These are phyloP conservation scores for Acleris emargana DNA, from an alignment of 2,888 invertebrate species.

Conservation along the genomic window DNA sequence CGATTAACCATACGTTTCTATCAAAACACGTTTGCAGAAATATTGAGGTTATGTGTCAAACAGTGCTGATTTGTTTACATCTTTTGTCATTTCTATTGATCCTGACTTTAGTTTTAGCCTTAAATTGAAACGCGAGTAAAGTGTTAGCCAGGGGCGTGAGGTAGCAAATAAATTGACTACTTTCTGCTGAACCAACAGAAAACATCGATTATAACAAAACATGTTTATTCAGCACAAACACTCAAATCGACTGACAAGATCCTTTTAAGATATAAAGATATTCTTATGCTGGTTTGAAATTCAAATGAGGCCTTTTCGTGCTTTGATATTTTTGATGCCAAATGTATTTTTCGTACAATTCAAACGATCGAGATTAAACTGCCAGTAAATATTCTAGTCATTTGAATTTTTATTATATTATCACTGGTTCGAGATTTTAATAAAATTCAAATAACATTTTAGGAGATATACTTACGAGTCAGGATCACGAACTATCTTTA, in stretches of 20 bases:
- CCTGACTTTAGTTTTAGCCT: too few relatives aligned
- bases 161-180: too few relatives aligned
- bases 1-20: too few relatives aligned
- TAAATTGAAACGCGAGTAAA: too few relatives aligned
- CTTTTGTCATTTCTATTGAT: too few relatives aligned
- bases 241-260: neutral
- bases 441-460: too few relatives aligned
- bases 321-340: slow-evolving; percentile 2
- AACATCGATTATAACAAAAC: neutral
- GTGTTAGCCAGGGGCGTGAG: too few relatives aligned
- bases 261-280: slow-evolving; percentile 3
- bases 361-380: neutral
- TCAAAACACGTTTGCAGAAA: too few relatives aligned
- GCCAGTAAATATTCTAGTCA: neutral
- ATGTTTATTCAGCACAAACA: neutral
- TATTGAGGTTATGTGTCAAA: too few relatives aligned
- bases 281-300: slow-evolving; percentile 4
- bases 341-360: slow-evolving; percentile 1
- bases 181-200: neutral
- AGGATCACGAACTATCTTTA: too few relatives aligned
- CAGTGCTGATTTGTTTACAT: too few relatives aligned
- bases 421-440: neutral
- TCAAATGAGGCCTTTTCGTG: slow-evolving; percentile 13
- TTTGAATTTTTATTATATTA: slow-evolving; percentile 1
- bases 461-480: too few relatives aligned